Conservation (phyloP, 2,113 vertebrate species). For the Damaliscus lunatus region DNA sequence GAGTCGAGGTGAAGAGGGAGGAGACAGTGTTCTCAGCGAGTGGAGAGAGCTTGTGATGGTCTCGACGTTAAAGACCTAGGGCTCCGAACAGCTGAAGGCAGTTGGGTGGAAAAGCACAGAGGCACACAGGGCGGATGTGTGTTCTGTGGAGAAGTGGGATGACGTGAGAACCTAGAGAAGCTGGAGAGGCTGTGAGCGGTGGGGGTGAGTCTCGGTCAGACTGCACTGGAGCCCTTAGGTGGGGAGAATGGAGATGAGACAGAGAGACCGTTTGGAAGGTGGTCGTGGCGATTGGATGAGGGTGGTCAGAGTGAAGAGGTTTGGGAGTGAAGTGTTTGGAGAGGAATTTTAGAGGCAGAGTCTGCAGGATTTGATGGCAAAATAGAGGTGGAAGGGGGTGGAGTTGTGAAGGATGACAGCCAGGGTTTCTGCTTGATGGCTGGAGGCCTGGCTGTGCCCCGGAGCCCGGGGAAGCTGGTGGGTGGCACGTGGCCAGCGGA, state of each 20-base stretch:
- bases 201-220: fast-evolving
- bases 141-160: background rate
- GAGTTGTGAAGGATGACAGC: background rate
- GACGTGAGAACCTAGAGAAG: background rate
- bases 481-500: background rate
- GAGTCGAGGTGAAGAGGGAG: too few species aligned
- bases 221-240: background rate
- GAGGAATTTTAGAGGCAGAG: background rate
- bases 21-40: background rate
- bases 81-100: too few species aligned
- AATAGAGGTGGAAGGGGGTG: background rate
- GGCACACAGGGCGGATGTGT: background rate
- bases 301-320: background rate
- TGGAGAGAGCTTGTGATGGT: background rate
- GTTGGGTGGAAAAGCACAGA: background rate
- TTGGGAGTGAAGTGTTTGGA: background rate
- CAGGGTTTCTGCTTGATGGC: background rate
- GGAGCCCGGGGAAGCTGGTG: background rate
- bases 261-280: background rate
- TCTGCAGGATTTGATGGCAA: background rate
- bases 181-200: too few species aligned
- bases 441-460: too few species aligned
- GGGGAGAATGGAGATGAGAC: background rate
- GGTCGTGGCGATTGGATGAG: background rate
- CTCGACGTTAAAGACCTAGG: background rate